Percentiles rank a stretch among this genome's conserved stretches.
Conservation (phyloP, 2,888 invertebrate genomes). For the Scaptomyza cyrtandrae region DNA sequence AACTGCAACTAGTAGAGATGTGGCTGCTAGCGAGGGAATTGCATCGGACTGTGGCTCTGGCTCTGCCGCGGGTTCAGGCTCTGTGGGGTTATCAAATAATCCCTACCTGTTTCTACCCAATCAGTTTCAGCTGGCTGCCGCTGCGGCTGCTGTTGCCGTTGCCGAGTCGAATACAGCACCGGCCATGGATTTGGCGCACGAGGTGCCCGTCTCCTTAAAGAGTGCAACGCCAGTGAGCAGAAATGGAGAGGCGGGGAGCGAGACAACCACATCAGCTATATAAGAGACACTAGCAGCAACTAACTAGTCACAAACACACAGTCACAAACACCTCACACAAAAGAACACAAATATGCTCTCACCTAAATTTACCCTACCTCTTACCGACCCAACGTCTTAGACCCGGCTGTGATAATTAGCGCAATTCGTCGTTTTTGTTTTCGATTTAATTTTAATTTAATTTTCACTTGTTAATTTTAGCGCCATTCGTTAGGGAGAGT, state of each 20-base stretch:
- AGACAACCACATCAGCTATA: constrained; percentile 36
- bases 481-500: constrained; percentile 52
- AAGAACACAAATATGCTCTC: constrained; percentile 23
- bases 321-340: constrained; percentile 3
- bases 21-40: constrained; percentile 20
- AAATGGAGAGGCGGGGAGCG: constrained; percentile 61
- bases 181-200: constrained; percentile 56
- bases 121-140: constrained; percentile 82
- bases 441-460: constrained; percentile 36
- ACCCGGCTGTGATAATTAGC: constrained; percentile 85
- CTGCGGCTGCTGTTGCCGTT: constrained; percentile 73
- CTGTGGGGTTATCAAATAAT: constrained; percentile 50
- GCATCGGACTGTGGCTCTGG: constrained; percentile 7
- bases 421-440: constrained; percentile 71
- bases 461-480: constrained; percentile 47
- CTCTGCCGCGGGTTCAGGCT: constrained; percentile 9
- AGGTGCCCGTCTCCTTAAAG: constrained; percentile 53
- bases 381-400: constrained; percentile 80
- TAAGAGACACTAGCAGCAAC: constrained; percentile 33
- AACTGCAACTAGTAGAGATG: constrained; percentile 60
- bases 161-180: constrained; percentile 56
- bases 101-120: constrained; percentile 83
- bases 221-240: constrained; percentile 46
- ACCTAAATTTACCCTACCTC: constrained; percentile 50
- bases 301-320: constrained; percentile 21